These are phyloP conservation scores for Rhipidura dahli DNA, from an alignment of 2,113 vertebrate species.

Conservation along the genomic window DNA sequence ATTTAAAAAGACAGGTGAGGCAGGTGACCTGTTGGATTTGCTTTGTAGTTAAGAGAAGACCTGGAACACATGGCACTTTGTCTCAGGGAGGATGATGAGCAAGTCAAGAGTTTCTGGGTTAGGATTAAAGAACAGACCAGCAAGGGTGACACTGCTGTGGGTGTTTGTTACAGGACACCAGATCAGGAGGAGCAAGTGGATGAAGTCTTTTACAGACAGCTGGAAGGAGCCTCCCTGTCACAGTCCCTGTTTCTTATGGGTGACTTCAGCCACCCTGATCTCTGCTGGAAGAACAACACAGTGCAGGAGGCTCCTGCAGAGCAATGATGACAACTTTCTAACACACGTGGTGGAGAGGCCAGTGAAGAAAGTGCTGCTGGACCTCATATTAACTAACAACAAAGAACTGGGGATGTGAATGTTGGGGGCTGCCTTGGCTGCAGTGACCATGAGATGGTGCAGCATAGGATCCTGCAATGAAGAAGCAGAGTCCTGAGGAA, in stretches of 20 bases:
- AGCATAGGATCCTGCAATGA: not conserved
- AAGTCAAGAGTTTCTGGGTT: not conserved
- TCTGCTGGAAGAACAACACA: not conserved
- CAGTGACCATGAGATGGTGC: not conserved
- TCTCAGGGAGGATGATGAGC: not conserved
- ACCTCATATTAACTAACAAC: not conserved
- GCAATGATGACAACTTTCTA: not conserved
- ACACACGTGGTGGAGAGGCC: not conserved
- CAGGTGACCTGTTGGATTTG: not conserved
- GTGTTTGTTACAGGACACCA: not conserved
- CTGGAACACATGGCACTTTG: rapidly evolving
- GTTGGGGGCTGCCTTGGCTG: not conserved
- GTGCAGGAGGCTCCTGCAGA: not conserved
- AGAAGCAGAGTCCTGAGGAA: not conserved
- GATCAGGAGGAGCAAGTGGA: not conserved
- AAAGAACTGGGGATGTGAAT: not conserved
- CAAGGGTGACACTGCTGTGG: not conserved
- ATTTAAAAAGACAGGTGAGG: not conserved
- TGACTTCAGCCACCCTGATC: not conserved
- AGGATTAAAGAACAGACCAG: not conserved
- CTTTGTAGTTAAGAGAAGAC: not conserved
- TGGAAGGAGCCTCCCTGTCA: not conserved
- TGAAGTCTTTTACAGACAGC: not conserved
- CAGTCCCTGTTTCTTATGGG: not conserved
- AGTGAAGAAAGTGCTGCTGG: not conserved